These are phyloP conservation scores for Heliconius ismenius DNA, from an alignment of 2,888 invertebrate genomes.

Conservation along the genomic window DNA sequence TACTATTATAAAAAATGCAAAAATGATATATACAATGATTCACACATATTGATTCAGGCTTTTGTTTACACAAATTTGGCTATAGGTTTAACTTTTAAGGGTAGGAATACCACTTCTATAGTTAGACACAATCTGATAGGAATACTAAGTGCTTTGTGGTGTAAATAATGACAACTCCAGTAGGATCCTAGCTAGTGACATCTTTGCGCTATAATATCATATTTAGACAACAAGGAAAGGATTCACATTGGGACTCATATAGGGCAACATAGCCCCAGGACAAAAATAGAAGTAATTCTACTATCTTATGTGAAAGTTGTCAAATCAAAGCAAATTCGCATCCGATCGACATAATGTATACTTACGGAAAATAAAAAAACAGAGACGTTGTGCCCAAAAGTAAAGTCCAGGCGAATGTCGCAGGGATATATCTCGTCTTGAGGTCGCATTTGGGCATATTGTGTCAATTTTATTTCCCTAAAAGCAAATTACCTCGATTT, in stretches of 20 bases:
- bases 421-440: slow-evolving; percentile 98
- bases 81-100: slow-evolving; percentile 32
- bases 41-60: slow-evolving; percentile 39
- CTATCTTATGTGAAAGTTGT: slow-evolving; percentile 77
- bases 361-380: slow-evolving; percentile 99
- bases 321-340: slow-evolving; percentile 73
- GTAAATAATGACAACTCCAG: slow-evolving; percentile 41
- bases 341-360: slow-evolving; percentile 76
- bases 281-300: slow-evolving; percentile 74
- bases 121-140: slow-evolving; percentile 36
- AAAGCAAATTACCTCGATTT: slow-evolving; percentile 75
- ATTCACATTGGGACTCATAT: slow-evolving; percentile 49
- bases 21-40: slow-evolving; percentile 30
- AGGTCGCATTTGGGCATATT: slow-evolving; percentile 98
- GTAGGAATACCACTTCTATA: slow-evolving; percentile 27
- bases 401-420: slow-evolving; percentile 98
- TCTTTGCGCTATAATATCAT: slow-evolving; percentile 19
- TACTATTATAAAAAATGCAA: not conserved
- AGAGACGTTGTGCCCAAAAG: slow-evolving; percentile 95
- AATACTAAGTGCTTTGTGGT: slow-evolving; percentile 37
- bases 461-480: slow-evolving; percentile 77
- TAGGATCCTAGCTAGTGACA: slow-evolving; percentile 28
- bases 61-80: slow-evolving; percentile 56
- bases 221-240: slow-evolving; percentile 38
- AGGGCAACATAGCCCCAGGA: slow-evolving; percentile 61